phyloP scores from a whole-genome alignment of 2,113 vertebrate genomes.

The Lepus americanus region DNA sequence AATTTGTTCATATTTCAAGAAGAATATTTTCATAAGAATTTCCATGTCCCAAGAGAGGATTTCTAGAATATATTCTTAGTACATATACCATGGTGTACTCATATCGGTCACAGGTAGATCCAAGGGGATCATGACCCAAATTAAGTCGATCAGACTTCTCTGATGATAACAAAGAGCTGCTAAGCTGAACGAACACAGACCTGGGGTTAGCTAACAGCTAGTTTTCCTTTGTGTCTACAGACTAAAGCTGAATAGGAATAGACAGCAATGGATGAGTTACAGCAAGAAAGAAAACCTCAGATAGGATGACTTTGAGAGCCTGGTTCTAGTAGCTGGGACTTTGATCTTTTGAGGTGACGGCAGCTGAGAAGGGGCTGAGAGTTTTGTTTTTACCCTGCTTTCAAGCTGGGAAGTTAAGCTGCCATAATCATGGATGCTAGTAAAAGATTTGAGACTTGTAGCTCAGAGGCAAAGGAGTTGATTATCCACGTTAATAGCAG shows the following conservation, averaged over 20 bases:
- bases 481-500: not conserved
- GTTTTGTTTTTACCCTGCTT: not conserved
- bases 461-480: conserved; percentile 1
- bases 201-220: not conserved
- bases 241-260: not conserved
- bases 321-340: not conserved
- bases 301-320: not conserved
- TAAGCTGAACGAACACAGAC: not conserved
- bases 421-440: not conserved
- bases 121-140: not conserved
- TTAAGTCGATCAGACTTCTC: not conserved
- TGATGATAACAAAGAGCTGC: not conserved
- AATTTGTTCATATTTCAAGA: conserved; percentile 23
- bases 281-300: not conserved
- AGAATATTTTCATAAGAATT: not conserved
- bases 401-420: not conserved
- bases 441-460: conserved; percentile 28
- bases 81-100: not conserved
- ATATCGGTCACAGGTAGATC: not conserved
- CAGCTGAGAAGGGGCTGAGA: not conserved
- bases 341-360: not conserved
- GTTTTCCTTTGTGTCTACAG: not conserved
- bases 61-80: not conserved
- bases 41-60: not conserved
- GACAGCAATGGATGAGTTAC: not conserved